Base-by-base conservation (phyloP, 2,797 vertebrate genomes). In the Etheostoma nigrum region DNA sequence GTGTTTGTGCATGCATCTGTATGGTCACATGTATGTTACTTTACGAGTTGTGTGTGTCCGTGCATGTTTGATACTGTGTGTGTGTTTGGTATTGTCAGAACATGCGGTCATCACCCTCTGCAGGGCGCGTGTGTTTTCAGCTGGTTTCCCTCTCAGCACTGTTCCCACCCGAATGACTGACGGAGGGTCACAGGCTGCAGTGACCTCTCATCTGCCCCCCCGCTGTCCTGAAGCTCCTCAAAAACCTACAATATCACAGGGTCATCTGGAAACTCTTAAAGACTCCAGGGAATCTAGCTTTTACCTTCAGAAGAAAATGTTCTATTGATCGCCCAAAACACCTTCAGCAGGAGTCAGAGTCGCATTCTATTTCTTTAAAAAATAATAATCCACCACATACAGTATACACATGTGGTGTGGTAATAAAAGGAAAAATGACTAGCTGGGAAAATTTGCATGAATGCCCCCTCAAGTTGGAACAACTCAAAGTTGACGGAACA, bases 111-210 rank as follows among this genome's bases (percentile, higher is more conserved):
- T 67, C 48, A 59, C 72, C 76, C 82, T 91, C 90, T 88, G 69
- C 82, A 72, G 90, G 90, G 85, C 4, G 42, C 2, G 40, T 83
- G 79, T 88, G 87, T 91, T 89, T 91, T 85, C 69, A 88, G 89
- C 79, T 83, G 85, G 57, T 81, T 9, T 48, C 70, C 78, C 81
- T 86, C 70, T 83, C 55, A 82, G 87, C 77, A 4, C 62, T 70
- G 49, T 72, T 77, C 67, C 70, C 69, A 60, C 13, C 67, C 64
- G 1, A 42, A 64, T 81, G 83, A 85, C 77, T 88, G 82, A 77
- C 40, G 36, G 72, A 76, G 80, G 74, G 82, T 86, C 76, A 80
- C 19, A 33, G 79, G 69, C 76, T 74, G 57, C 71, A n/a, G 62
- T 79, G 88, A 83, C 85, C 83, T 10, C 76, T 78, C 76, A 45